Percentiles rank a stretch among this genome's conserved stretches.
Conservation (phyloP, 2,797 vertebrate genomes). For the Hydrocynus forskahlii region DNA sequence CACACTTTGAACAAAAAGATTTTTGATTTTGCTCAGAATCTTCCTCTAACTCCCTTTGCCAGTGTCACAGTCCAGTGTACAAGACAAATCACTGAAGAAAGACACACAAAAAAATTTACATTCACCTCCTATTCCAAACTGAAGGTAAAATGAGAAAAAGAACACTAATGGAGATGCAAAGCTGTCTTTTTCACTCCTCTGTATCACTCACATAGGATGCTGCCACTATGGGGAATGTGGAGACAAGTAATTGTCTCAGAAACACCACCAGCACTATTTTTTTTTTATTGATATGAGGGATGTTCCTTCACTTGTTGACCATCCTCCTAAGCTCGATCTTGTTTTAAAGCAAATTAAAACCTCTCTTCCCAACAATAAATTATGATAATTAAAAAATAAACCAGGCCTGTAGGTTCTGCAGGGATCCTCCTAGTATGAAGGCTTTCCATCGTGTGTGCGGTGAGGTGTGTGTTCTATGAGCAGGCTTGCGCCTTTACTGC, state of each 20-base stretch:
- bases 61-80: conserved; percentile 58
- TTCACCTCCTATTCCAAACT: not conserved
- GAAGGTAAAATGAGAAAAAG: not conserved
- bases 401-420: conserved; percentile 32
- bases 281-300: not conserved
- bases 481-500: conserved; percentile 78
- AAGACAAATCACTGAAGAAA: conserved; percentile 26
- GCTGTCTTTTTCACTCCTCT: conserved; percentile 1
- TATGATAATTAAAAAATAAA: not conserved
- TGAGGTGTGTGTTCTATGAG: conserved; percentile 16
- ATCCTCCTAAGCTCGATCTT: not conserved
- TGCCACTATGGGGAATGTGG: conserved; percentile 16
- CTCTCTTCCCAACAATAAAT: conserved; percentile 27
- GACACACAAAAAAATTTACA: not conserved
- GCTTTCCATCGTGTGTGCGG: conserved; percentile 27
- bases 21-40: conserved; percentile 43
- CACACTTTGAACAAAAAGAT: not conserved
- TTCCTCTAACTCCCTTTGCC: conserved; percentile 24
- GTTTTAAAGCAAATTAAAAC: conserved; percentile 11
- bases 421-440: conserved; percentile 35
- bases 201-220: conserved; percentile 3
- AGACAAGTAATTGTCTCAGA: not conserved
- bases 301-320: conserved; percentile 3
- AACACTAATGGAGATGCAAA: not conserved
- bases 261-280: not conserved